Base-by-base conservation (phyloP, 1,140 invertebrate genomes). In the Bombus vancouverensis region DNA sequence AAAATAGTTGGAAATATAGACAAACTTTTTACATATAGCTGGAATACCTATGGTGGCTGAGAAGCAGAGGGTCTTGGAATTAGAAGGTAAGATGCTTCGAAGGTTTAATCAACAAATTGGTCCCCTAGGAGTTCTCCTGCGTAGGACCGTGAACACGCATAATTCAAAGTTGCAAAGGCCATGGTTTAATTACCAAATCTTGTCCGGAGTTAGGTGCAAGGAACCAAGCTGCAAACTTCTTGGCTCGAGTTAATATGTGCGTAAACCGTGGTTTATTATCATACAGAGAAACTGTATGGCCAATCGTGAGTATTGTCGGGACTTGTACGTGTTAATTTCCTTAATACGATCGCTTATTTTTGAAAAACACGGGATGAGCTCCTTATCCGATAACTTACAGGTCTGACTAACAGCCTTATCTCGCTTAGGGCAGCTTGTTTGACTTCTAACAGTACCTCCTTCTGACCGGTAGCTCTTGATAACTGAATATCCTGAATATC, bases 141-240 rank as follows among this genome's bases (percentile, higher is more conserved):
- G 86, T 87, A 71, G 76, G 81, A 73, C 88, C 85, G 74, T 77
- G 80, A 89, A 90, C 83, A 91, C 89, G 89, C 92, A 93, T 94
- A 94, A 94, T 94, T 94, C 94, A 94, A 94, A 94, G 92, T 94
- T 94, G 91, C 89, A 84, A 85, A 88, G 89, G 88, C 92, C 92
- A 89, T 92, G 92, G 90, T 95, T 92, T 95, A 95, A 95, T 95
- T 95, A 95, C 90, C 90, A 87, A 91, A 94, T 93, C 93, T 94
- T 92, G 93, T 92, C 89, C 87, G 76, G 86, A 93, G 83, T 92
- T 93, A 78, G 89, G 84, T 78, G 77, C 57, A 74, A 76, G 66
- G 76, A 59, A 73, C 65, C 66, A 85, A 34, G 74, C 34, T 77
- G 87, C 88, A 91, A 93, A 93, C 92, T 93, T 92, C 65, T 83